Evolutionary conservation across 1,140 invertebrate species (phyloP).

Genomic region (Oncopeltus fasciatus): DNA sequence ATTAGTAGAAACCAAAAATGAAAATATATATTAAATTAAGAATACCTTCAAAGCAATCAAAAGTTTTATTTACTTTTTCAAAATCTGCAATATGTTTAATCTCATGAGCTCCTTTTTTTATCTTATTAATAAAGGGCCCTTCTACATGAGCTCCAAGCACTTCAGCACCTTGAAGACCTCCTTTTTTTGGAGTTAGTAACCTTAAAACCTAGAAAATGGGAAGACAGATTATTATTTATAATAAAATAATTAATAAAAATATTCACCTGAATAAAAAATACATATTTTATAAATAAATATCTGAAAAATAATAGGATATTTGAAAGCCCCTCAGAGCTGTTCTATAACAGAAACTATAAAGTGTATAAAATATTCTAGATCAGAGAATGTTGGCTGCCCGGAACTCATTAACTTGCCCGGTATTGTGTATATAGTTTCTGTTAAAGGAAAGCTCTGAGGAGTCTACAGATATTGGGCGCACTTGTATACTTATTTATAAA

Average conservation of each 20-base stretch:
- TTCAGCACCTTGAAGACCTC: conserved; percentile 51
- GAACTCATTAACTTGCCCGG: too few relatives aligned
- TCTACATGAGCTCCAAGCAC: conserved; percentile 84
- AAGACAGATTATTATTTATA: background rate
- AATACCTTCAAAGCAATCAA: background rate
- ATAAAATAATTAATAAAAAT: background rate
- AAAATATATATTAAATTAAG: background rate
- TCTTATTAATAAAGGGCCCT: conserved; percentile 87
- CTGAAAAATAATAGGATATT: background rate
- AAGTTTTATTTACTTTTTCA: conserved; percentile 37
- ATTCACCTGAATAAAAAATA: background rate
- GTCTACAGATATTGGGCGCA: too few relatives aligned
- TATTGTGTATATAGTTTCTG: too few relatives aligned
- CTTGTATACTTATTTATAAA: too few relatives aligned
- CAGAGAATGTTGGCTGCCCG: too few relatives aligned
- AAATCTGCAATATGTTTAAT: conserved; percentile 53
- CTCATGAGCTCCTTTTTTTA: conserved; percentile 90
- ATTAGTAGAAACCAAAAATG: background rate
- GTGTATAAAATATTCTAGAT: too few relatives aligned
- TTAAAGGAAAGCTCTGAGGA: too few relatives aligned
- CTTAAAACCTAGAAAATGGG: conserved; percentile 41
- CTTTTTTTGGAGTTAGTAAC: conserved; percentile 45
- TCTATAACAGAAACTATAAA: too few relatives aligned
- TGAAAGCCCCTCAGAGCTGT: too few relatives aligned
- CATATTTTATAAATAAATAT: background rate